Base-by-base conservation (phyloP, 2,113 vertebrate genomes). In the Okapia johnstoni region DNA sequence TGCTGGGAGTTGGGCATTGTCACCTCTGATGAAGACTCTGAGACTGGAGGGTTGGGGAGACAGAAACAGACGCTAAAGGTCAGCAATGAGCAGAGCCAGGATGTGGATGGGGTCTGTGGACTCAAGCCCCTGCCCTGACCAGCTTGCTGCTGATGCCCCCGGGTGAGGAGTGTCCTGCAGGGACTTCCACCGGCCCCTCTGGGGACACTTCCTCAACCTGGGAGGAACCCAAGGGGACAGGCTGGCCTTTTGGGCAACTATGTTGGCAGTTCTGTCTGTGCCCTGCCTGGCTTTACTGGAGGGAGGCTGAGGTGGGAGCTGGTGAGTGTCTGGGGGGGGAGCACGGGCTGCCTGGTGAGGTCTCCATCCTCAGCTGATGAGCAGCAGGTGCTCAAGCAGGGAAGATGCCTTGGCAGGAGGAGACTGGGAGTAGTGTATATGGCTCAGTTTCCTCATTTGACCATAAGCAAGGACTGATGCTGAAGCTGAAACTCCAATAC, bases 21-120 rank as follows among this genome's bases (percentile, higher is more conserved):
- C 15, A 1, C 50, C 6, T 70, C 14, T 40, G 76, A 43, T 55
- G 60, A 12, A 57, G 84, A 60, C 17, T 26, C 25, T 16, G 33
- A 54, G 54, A 36, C 87, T 61, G 21, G 80, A 48, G 89, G 5
- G 13, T 6, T 28, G 12, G 48, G 79, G 5, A 2, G 23, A 30
- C n/a, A 17, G n/a, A 58, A 61, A 50, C 0, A 0, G 43, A 25
- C 2, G 15, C 16, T 77, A 36, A 33, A 0, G 10, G 55, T 12
- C 21, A 17, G 15, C 0, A 1, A 15, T 10, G 7, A 63, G 77
- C 61, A 55, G 83, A 79, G 73, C 43, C 43, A 30, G 54, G 36
- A 2, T 13, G 33, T 30, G 26, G 76, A 4, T 14, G 14, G 4
- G 33, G 16, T n/a, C 87, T 13, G 66, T 36, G 7, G 2, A 36